Percentiles rank a stretch among this genome's conserved stretches.
phyloP scores from a whole-genome alignment of 2,797 vertebrate genomes.

The Notolepis coatsorum region DNA sequence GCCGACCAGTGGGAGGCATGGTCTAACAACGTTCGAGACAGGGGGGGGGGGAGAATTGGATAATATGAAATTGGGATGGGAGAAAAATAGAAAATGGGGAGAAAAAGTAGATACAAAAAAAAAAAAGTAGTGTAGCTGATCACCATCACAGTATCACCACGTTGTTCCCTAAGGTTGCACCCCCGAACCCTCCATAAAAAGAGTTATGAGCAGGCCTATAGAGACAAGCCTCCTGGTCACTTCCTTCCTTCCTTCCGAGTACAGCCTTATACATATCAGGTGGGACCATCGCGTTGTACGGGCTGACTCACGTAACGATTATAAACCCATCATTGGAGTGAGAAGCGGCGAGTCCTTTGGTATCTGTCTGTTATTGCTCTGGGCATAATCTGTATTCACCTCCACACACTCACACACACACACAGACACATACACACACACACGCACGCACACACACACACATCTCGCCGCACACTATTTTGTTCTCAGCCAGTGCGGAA shows the following conservation, averaged over 20 bases:
- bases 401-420: too few species aligned
- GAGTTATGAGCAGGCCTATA: slow-evolving; percentile 71
- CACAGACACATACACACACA: too few species aligned
- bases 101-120: too few species aligned
- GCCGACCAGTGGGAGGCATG: too few species aligned
- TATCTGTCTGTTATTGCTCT: slow-evolving; percentile 59
- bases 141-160: slow-evolving; percentile 59
- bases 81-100: too few species aligned
- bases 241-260: slow-evolving; percentile 54
- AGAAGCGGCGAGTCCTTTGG: slow-evolving; percentile 48
- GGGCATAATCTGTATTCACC: slow-evolving; percentile 29
- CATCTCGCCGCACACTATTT: not conserved
- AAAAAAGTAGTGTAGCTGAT: slow-evolving; percentile 27
- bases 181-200: slow-evolving; percentile 62
- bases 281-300: slow-evolving; percentile 45
- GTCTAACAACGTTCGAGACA: too few species aligned
- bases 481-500: not conserved
- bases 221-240: slow-evolving; percentile 66
- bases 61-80: too few species aligned
- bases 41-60: too few species aligned
- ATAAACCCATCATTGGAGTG: slow-evolving; percentile 64
- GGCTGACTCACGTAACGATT: slow-evolving; percentile 61
- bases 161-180: slow-evolving; percentile 40
- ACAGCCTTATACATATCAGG: slow-evolving; percentile 52
- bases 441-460: too few species aligned